These are phyloP conservation scores for Lumbricus terrestris DNA, from an alignment of 2,888 invertebrate genomes.

Conservation along the genomic window DNA sequence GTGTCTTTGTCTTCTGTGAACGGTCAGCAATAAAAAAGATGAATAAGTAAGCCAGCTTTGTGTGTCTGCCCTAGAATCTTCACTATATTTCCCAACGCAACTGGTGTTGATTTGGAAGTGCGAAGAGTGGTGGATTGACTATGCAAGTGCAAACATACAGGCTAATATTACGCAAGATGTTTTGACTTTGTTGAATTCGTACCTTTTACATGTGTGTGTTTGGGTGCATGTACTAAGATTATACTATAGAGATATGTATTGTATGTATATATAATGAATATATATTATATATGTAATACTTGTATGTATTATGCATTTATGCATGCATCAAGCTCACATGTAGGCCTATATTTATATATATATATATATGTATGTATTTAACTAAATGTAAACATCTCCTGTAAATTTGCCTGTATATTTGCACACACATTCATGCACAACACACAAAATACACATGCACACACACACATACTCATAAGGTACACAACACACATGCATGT, in stretches of 20 bases:
- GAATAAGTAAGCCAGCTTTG: neutral
- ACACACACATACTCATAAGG: no score
- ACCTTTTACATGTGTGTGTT: neutral
- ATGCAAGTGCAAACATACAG: no score
- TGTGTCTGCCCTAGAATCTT: neutral
- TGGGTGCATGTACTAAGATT: slow-evolving; percentile 11
- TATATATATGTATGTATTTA: neutral
- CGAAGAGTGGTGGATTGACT: neutral
- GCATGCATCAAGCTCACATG: no score
- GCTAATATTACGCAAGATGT: neutral
- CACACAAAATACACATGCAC: no score
- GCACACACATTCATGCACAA: no score
- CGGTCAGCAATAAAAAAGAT: neutral
- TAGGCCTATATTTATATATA: neutral
- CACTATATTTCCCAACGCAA: neutral
- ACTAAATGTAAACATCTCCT: neutral
- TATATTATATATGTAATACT: slow-evolving; percentile 18
- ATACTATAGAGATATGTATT: slow-evolving; percentile 16
- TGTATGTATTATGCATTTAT: no score
- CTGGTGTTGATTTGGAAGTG: neutral
- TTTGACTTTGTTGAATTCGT: neutral
- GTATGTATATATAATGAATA: no score
- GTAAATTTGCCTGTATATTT: no score
- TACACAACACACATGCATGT: no score
- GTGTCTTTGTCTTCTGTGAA: no score